Conservation (phyloP, 2,888 invertebrate species). For the Thymelicus sylvestris region DNA sequence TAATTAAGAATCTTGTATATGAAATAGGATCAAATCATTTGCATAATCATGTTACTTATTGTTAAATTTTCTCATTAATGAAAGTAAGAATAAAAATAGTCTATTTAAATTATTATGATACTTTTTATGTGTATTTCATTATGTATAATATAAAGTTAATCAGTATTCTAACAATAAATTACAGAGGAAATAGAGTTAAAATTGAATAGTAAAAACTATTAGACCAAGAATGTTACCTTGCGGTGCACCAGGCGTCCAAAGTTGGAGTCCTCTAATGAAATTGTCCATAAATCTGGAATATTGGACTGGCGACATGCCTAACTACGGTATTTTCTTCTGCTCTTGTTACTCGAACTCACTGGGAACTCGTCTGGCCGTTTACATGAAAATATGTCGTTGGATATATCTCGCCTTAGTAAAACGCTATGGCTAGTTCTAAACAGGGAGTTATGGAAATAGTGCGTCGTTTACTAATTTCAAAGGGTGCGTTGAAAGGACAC, state of each 20-base stretch:
- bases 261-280: constrained; percentile 57
- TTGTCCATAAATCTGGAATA: constrained; percentile 63
- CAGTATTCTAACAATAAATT: too few species aligned
- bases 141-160: too few species aligned
- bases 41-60: too few species aligned
- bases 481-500: too few species aligned
- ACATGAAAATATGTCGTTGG: constrained; percentile 38
- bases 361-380: constrained; percentile 43
- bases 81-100: too few species aligned
- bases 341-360: constrained; percentile 44
- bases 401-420: constrained; percentile 25
- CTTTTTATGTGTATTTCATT: too few species aligned
- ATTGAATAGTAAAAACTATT: neutral
- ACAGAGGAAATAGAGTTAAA: constrained; percentile 8
- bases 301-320: constrained; percentile 58
- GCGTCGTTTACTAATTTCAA: neutral
- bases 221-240: constrained; percentile 10
- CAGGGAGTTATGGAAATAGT: constrained; percentile 14
- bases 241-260: constrained; percentile 43
- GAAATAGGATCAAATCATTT: too few species aligned
- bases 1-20: too few species aligned
- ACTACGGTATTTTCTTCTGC: constrained; percentile 50
- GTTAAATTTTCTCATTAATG: too few species aligned
- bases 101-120: too few species aligned
- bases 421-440: constrained; percentile 21